These are phyloP conservation scores for Sterrhoptilus dennistouni DNA, from an alignment of 2,113 vertebrate genomes.

Conservation along the genomic window DNA sequence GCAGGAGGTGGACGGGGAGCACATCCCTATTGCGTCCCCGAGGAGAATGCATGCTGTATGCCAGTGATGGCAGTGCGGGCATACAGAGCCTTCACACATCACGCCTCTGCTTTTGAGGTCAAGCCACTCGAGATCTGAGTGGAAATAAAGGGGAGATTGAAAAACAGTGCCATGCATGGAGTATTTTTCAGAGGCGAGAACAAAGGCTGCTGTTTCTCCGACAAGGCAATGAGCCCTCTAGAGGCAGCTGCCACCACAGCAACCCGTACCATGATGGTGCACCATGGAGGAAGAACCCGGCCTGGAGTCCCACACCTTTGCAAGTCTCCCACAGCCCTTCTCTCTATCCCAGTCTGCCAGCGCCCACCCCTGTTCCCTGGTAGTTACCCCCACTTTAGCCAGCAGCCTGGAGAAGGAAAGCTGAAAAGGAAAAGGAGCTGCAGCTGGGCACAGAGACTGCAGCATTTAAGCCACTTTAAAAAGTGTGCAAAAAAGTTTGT, in stretches of 20 bases:
- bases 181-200: neutral
- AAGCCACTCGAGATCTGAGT: neutral
- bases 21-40: neutral
- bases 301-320: neutral
- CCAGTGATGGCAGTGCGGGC: neutral
- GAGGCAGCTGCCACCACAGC: neutral
- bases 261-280: fast-evolving
- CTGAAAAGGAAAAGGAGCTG: neutral
- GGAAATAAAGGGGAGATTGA: neutral
- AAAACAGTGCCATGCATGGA: fast-evolving
- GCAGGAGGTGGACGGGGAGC: neutral
- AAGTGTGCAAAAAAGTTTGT: neutral
- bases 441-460: neutral
- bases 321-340: neutral
- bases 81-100: neutral
- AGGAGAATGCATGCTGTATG: fast-evolving
- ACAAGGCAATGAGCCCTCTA: conserved; percentile 56
- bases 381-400: fast-evolving
- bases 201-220: neutral
- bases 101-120: neutral
- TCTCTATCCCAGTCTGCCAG: neutral
- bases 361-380: neutral
- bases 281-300: neutral
- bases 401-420: neutral
- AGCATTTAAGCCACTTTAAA: neutral